Conservation (phyloP, 2,113 vertebrate genomes). For the Calyptommatus sinebrachiatus region DNA sequence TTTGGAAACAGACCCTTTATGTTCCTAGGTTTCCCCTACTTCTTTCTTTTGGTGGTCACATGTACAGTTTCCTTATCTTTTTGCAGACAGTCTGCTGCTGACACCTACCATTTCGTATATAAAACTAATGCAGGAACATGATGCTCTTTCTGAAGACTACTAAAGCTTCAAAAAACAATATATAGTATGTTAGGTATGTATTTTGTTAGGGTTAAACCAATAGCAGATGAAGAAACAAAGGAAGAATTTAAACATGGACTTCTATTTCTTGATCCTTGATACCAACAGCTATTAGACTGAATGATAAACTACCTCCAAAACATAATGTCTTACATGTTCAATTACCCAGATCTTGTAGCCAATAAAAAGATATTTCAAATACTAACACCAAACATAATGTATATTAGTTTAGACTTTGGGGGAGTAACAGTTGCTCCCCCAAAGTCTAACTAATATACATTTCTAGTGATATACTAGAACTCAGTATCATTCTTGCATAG, state of each 20-base stretch:
- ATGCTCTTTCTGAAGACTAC: background rate
- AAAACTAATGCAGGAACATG: background rate
- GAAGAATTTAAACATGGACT: background rate
- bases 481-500: background rate
- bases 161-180: background rate
- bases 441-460: background rate
- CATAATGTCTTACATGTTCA: no score
- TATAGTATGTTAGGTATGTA: background rate
- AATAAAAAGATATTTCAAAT: background rate
- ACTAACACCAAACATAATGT: background rate
- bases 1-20: no score
- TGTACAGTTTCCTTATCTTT: no score
- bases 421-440: no score
- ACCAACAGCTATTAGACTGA: conserved; percentile 10
- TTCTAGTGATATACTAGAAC: no score
- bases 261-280: background rate
- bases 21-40: no score
- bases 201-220: background rate
- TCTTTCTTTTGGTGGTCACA: no score
- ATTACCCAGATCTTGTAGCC: background rate
- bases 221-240: background rate
- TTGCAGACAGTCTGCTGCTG: no score
- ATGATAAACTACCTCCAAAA: no score
- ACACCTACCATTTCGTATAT: background rate
- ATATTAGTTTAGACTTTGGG: no score